Percentiles rank a stretch among this genome's conserved stretches.
phyloP scores from a whole-genome alignment of 2,797 vertebrate genomes.

The Pitangus sulphuratus region DNA sequence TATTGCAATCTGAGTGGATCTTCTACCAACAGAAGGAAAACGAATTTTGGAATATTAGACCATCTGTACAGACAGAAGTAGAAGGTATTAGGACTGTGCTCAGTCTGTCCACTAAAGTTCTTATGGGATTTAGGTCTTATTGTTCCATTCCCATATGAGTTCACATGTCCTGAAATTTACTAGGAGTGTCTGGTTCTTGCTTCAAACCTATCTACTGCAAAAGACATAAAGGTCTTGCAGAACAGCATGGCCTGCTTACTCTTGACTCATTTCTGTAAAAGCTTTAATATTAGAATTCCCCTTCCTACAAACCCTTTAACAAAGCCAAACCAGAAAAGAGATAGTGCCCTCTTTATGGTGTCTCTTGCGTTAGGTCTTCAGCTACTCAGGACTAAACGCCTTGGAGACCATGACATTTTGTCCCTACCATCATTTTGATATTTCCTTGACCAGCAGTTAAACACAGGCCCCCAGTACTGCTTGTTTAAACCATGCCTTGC shows the following conservation, averaged over 20 bases:
- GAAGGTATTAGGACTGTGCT: not conserved
- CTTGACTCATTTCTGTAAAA: not conserved
- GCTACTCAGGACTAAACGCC: not conserved
- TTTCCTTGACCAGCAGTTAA: not conserved
- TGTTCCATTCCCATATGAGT: not conserved
- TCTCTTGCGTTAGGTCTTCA: not conserved
- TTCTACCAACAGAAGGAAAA: not conserved
- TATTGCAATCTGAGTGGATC: not conserved
- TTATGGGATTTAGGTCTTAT: not conserved
- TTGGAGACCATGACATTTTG: not conserved
- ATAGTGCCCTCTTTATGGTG: not conserved
- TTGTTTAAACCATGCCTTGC: not conserved
- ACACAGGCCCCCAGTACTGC: not conserved
- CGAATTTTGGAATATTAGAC: not conserved
- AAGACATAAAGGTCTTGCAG: not conserved
- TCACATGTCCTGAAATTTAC: not conserved
- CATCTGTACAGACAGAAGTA: not conserved
- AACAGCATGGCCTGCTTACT: not conserved
- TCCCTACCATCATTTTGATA: not conserved
- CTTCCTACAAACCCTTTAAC: not conserved
- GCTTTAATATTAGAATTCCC: not conserved
- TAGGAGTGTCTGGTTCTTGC: not conserved
- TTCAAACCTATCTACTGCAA: not conserved
- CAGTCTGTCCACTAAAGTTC: not conserved
- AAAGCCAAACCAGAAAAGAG: not conserved